Evolutionary conservation across 2,888 invertebrate genomes (phyloP).

Genomic region (Timema podura): DNA sequence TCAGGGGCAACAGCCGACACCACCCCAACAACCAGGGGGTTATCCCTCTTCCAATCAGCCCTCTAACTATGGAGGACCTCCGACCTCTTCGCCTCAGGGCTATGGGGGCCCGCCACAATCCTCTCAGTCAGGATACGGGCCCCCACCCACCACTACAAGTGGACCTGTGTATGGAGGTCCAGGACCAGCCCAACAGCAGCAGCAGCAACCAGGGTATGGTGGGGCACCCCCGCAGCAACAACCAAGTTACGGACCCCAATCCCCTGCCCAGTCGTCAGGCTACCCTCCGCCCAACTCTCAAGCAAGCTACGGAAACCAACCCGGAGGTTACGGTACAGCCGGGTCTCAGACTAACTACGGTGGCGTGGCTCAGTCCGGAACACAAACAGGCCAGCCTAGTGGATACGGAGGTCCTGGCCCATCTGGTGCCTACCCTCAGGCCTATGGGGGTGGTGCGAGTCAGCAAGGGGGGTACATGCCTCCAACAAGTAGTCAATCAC

Average conservation of each 20-base stretch:
- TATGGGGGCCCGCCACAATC: slow-evolving; percentile 45
- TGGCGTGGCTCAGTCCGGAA: slow-evolving; percentile 53
- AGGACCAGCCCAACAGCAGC: slow-evolving; percentile 31
- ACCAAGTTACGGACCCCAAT: slow-evolving; percentile 57
- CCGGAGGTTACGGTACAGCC: slow-evolving; percentile 30
- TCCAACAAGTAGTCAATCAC: slow-evolving; percentile 42
- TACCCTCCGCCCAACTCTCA: slow-evolving; percentile 54
- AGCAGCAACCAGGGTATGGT: slow-evolving; percentile 43
- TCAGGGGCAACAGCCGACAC: slow-evolving; percentile 35
- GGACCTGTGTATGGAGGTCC: slow-evolving; percentile 26
- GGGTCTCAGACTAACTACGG: slow-evolving; percentile 55
- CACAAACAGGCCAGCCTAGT: slow-evolving; percentile 48
- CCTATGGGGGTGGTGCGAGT: slow-evolving; percentile 21
- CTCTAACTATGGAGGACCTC: slow-evolving; percentile 35
- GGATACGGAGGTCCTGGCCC: slow-evolving; percentile 32
- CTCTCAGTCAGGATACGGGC: slow-evolving; percentile 42
- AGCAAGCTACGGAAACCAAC: slow-evolving; percentile 26
- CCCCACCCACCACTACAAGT: slow-evolving; percentile 28
- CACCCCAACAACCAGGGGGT: slow-evolving; percentile 37
- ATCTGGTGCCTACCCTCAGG: slow-evolving; percentile 19
- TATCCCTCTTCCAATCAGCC: slow-evolving; percentile 36
- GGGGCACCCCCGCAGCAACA: slow-evolving; percentile 57
- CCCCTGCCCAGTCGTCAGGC: slow-evolving; percentile 62
- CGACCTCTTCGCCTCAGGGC: slow-evolving; percentile 36
- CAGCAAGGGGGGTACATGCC: slow-evolving; percentile 28